phyloP scores from a whole-genome alignment of 2,113 vertebrate genomes.

The Anguilla japonica region DNA sequence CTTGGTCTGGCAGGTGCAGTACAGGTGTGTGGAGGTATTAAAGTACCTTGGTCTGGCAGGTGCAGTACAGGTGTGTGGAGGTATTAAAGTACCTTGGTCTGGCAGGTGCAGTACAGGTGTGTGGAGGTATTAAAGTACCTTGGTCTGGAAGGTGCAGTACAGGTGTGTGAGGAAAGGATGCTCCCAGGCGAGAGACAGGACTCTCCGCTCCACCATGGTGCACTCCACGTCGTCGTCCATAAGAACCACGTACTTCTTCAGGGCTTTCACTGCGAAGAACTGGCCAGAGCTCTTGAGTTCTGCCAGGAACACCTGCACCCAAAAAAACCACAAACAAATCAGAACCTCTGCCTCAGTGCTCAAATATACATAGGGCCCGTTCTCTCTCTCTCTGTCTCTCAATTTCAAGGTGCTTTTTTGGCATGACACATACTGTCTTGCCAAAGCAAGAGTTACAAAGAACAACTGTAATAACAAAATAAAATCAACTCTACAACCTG shows the following conservation, averaged over 20 bases:
- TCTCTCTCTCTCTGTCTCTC: too few relatives aligned
- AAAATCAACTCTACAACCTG: too few relatives aligned
- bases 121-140: constrained; percentile 64
- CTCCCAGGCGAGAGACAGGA: constrained; percentile 94
- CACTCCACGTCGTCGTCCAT: constrained; percentile 98
- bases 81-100: constrained; percentile 37
- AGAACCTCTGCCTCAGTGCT: too few relatives aligned
- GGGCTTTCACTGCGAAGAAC: constrained; percentile 89
- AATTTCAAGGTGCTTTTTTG: too few relatives aligned
- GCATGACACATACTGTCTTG: too few relatives aligned
- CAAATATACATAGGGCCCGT: too few relatives aligned
- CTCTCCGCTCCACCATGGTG: constrained; percentile 92
- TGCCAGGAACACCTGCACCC: constrained; percentile 87
- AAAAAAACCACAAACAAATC: background rate
- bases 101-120: background rate
- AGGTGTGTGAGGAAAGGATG: constrained; percentile 90
- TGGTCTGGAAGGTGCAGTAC: constrained; percentile 89
- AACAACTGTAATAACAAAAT: too few relatives aligned
- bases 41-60: background rate
- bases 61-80: constrained; percentile 39
- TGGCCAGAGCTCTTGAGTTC: constrained; percentile 82
- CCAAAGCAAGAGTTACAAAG: too few relatives aligned
- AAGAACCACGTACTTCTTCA: constrained; percentile 97
- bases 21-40: constrained; percentile 82
- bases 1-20: constrained; percentile 88